Base-by-base conservation (phyloP, 2,113 vertebrate species). In the Carassius carassius region DNA sequence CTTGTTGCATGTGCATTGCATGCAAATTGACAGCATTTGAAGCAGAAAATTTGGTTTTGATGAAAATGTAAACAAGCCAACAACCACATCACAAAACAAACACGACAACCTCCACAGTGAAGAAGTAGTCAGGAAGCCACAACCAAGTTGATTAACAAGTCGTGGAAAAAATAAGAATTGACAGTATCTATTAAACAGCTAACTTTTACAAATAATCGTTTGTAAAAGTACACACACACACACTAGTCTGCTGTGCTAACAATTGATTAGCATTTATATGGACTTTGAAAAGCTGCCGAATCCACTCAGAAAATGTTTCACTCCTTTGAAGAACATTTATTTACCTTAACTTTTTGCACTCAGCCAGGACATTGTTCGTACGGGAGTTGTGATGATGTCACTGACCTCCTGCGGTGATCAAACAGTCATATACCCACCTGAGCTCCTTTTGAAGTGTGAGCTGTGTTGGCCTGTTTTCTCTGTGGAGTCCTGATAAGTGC, bases 31-130 rank as follows among this genome's bases (percentile, higher is more conserved):
- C 65, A 35, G 51, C 41, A 75, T 58, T 77, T 78, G 62, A 51
- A 84, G 87, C 84, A 78, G 81, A 85, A 90, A 85, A 86, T 88
- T 83, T 44, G 84, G 78, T 76, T 86, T 85, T 67, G 86, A 87
- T 80, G 82, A 41, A 86, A 87, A 89, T 86, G 73, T 65, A 81
- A 86, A 86, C 83, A 82, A 84, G 74, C 63, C 74, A 74, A 82
- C 82, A 41, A 25, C 73, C 54, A 69, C 44, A 10, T 32, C 73
- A 86, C 81, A 49, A 67, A 77, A 84, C n/a, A 73, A 85, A 82
- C 62, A 82, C 35, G 11, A 29, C 65, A 62, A 23, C 29, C 70
- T 77, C 69, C 29, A 70, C 19, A 49, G 29, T 32, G 14, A 21
- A 29, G 0, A 41, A 19, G 12, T 11, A 56, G 62, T 75, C 76